phyloP scores from a whole-genome alignment of 2,797 vertebrate species.

The Lycodopsis pacificus region DNA sequence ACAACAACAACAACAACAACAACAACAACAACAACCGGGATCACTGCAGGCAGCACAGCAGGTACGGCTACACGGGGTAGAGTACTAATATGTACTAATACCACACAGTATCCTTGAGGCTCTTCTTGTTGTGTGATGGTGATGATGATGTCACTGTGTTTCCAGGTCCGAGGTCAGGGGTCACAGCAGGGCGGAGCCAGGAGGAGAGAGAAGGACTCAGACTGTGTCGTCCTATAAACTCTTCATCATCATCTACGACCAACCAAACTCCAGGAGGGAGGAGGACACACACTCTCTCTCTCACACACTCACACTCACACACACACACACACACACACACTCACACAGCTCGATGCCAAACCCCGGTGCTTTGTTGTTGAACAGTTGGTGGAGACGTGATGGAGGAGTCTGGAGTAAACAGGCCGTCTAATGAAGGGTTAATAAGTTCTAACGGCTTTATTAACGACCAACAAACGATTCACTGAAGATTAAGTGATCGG shows the following conservation, averaged over 20 bases:
- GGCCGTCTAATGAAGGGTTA: background rate
- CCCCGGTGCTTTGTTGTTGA: conserved; percentile 42
- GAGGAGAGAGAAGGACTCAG: conserved; percentile 84
- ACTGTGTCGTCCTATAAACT: conserved; percentile 88
- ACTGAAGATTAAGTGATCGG: background rate
- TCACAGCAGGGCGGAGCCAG: conserved; percentile 74
- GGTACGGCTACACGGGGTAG: conserved; percentile 15
- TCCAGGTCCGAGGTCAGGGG: conserved; percentile 84
- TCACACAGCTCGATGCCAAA: conserved; percentile 59
- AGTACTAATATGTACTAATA: background rate
- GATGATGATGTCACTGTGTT: conserved; percentile 2
- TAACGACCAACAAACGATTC: conserved; percentile 10
- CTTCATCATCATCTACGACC: conserved; percentile 11
- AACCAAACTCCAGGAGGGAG: too few relatives aligned
- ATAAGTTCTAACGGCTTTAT: background rate
- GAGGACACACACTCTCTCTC: conserved; percentile 4
- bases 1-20: conserved; percentile 30
- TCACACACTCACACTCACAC: background rate
- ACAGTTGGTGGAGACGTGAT: conserved; percentile 6
- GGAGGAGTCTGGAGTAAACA: conserved; percentile 7
- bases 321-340: conserved; percentile 18
- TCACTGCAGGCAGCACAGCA: conserved; percentile 33
- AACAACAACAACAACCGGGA: conserved; percentile 35
- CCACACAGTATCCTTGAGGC: background rate
- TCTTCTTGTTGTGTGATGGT: background rate